Base-by-base conservation (phyloP, 1,140 invertebrate genomes). In the Musca domestica region DNA sequence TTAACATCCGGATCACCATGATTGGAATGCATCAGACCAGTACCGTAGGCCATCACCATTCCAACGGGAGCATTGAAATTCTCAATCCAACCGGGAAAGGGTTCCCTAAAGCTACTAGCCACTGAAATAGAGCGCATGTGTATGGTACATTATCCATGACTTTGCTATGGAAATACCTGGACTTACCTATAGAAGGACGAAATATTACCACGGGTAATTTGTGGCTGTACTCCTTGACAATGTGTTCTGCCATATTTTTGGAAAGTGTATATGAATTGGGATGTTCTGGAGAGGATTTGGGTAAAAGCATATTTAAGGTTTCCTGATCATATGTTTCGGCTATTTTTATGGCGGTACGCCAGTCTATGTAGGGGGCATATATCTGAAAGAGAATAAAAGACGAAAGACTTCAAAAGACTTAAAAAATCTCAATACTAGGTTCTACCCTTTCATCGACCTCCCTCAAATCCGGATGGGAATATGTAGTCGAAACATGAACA, bases 31-130 rank as follows among this genome's bases (percentile, higher is more conserved):
- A 97, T 80, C 14, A 96, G 85, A 19, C 80, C 80, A 47, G 74
- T 63, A 20, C 92, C 93, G 70, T 87, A 86, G 0, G 89, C 92
- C 0, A 90, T 81, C 52, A 93, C 74, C 7, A 93, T 80, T 0
- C 90, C 95, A 20, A 92, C 90, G 1, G 95, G 94, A 6, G 95
- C 95, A 81, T 98, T 98, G 71, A 94, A 93, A 82, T 98, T 98
- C 74, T 98, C 96, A 3, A 96, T 86, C 95, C 96, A 98, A 0
- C 95, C 94, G 0, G 82, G 73, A 0, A 91, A 48, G 0, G 92
- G 91, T 22, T 93, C 91, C 0, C 75, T 65, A 14, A 86, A 49
- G 14, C 88, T 84, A 0, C 88, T 87, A 68, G 91, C 85, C 1
- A 93, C 91, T 81, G 17, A 19, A 41, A 20, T 10, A 20, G n/a